Base-by-base conservation (phyloP, 1,140 invertebrate genomes). In the Sitophilus oryzae region DNA sequence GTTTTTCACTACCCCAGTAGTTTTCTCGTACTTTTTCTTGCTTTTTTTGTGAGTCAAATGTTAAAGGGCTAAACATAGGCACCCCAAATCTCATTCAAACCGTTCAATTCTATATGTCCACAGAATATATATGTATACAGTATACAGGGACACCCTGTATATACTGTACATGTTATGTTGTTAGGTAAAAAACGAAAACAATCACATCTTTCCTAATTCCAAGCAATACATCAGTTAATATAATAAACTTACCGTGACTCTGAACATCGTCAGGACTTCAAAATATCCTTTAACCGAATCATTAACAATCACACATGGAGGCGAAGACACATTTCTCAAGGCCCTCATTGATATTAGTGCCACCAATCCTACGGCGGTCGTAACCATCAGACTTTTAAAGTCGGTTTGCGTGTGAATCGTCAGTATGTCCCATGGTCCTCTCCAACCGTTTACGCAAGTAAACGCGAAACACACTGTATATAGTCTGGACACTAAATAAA, bases 361-460 rank as follows among this genome's bases (percentile, higher is more conserved):
- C 14, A 86, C 66, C 18, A 86, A 66, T 0, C 85, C 81, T 2
- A 84, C 77, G 1, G 76, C 65, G 0, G 81, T 81, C 0, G 81
- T 82, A 1, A 79, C 76, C 23, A 78, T 73, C 10, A 84, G 74
- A 15, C 81, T 79, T 48, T 73, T 70, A 1, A 79, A 70, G 51
- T 79, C 77, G 43, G 78, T 77, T 21, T 78, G 76, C 9, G 82
- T 82, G 63, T 83, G 82, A 54, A 81, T 72, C 65, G 90, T 87
- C 62, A 91, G 75, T 3, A 85, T 72, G 48, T 81, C 73, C 88
- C 88, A 93, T 6, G 85, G 79, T 0, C 89, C 89, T 1, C 88
- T 77, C 88, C 88, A 93, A 19, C 86, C 84, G 64, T 88, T 90
- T 5, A 91, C 88, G 65, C 88, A 90, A 25, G 82, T 82, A 50